phyloP scores from a whole-genome alignment of 2,888 invertebrate genomes.

The Calephelis perditalis region DNA sequence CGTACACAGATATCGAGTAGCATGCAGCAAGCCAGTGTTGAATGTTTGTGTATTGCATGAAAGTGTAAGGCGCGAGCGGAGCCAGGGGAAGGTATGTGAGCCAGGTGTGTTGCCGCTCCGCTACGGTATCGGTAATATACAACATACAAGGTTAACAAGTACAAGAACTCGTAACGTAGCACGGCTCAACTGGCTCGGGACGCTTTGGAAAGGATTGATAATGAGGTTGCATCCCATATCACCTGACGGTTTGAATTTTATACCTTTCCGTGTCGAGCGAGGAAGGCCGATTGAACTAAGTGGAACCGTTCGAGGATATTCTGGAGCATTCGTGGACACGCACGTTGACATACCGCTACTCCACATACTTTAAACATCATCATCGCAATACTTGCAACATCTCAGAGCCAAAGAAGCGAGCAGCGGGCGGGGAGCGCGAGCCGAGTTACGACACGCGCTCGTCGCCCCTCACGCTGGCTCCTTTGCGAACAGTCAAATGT shows the following conservation, averaged over 20 bases:
- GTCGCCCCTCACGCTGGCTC: constrained; percentile 55
- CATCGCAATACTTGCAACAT: constrained; percentile 73
- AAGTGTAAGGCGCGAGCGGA: constrained; percentile 74
- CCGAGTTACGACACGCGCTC: constrained; percentile 52
- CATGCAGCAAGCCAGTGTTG: constrained; percentile 69
- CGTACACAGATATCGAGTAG: constrained; percentile 53
- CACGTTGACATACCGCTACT: constrained; percentile 75
- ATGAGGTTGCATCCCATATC: constrained; percentile 76
- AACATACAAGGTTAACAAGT: neutral
- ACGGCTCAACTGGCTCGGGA: constrained; percentile 56
- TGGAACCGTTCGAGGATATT: constrained; percentile 71
- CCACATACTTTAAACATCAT: constrained; percentile 73
- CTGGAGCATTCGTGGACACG: constrained; percentile 76
- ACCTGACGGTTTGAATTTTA: constrained; percentile 76
- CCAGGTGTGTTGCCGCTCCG: constrained; percentile 53
- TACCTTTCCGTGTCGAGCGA: constrained; percentile 78
- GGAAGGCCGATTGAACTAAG: constrained; percentile 75
- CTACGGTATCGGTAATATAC: constrained; percentile 31
- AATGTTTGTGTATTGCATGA: constrained; percentile 48
- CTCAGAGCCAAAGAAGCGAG: constrained; percentile 62
- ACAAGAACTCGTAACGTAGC: constrained; percentile 30
- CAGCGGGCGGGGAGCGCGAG: constrained; percentile 58
- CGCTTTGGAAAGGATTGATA: constrained; percentile 60
- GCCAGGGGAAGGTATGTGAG: constrained; percentile 63
- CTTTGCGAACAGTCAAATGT: constrained; percentile 61